A percentile compares a stretch with the other conserved stretches of the same genome.
Evolutionary conservation across 2,113 vertebrate species (phyloP).

Genomic region (Daubentonia madagascariensis): DNA sequence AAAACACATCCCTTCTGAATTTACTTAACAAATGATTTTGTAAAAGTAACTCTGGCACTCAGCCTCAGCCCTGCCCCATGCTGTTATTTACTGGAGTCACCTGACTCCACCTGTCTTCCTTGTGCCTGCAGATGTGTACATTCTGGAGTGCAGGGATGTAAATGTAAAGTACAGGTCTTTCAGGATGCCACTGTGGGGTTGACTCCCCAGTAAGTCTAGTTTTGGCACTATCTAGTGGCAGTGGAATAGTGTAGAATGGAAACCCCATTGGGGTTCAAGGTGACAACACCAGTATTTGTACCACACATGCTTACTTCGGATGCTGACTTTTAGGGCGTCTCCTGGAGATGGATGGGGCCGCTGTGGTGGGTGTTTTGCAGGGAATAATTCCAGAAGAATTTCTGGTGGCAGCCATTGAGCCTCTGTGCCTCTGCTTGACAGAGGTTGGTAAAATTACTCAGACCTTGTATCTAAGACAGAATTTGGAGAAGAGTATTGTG

Average conservation of each 20-base stretch:
- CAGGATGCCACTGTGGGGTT: not conserved
- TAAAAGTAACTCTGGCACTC: not conserved
- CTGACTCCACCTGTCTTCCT: not conserved
- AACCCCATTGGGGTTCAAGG: not conserved
- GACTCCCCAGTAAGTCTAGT: not conserved
- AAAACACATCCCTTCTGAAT: slow-evolving; percentile 12
- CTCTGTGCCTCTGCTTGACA: not conserved
- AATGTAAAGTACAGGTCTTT: not conserved
- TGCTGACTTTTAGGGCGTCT: not conserved
- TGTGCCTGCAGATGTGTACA: not conserved
- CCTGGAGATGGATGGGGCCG: too few relatives aligned
- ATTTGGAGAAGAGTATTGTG: not conserved
- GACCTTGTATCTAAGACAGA: not conserved
- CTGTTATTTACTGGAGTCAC: not conserved
- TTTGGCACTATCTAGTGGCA: not conserved
- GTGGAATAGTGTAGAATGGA: not conserved
- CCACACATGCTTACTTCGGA: not conserved
- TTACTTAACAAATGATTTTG: not conserved
- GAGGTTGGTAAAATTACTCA: not conserved
- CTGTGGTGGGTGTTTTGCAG: not conserved
- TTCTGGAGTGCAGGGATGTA: not conserved
- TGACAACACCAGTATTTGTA: not conserved
- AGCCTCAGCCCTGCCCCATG: not conserved
- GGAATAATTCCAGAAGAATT: not conserved
- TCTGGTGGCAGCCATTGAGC: not conserved